Base-by-base conservation (phyloP, 2,888 invertebrate genomes). In the Epistrophe grossulariae region DNA sequence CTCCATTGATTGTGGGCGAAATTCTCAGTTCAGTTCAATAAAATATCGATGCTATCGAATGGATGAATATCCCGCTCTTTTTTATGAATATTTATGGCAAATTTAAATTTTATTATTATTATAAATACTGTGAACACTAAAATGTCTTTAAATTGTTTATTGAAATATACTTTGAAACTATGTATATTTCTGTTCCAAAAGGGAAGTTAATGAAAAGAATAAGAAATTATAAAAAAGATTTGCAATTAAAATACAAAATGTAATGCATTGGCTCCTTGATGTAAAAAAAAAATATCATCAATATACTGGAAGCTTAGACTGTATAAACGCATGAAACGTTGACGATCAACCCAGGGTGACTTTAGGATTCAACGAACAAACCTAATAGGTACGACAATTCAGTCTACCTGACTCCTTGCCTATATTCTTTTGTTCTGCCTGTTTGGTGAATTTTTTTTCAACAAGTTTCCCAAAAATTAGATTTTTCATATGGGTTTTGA, bases 1-100 rank as follows among this genome's bases (percentile, higher is more conserved):
- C 79, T 87, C 76, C 76, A 87, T 83, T 87, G 87, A 87, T 87
- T 83, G 83, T 87, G 79, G 79, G 83, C 71, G 87, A 83, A 87
- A 78, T 79, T 83, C 76, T 87, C 82, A 83, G 82, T 87, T 87
- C 87, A 87, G 87, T 87, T 87, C 87, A 87, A 87, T 87, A 79
- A 73, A 66, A 19, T 68, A 68, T 87, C 87, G 87, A 83, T 87
- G 87, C 82, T 79, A 76, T 87, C 83, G 83, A 87, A 79, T 79
- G 71, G 83, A 76, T 83, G 74, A 79, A 71, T 79, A 64, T 74
- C 64, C 55, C 78, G 81, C 45, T 82, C 70, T 66, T 62, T 62
- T 60, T 72, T 64, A 62, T 60, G 55, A 80, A 60, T 59, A 38
- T 59, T 59, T 31, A 66, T 59, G 76, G 71, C 71, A 79, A 74